A percentile compares a stretch with the other conserved stretches of the same genome.
Conservation (phyloP, 2,888 invertebrate species). For the Plebejus anna region DNA sequence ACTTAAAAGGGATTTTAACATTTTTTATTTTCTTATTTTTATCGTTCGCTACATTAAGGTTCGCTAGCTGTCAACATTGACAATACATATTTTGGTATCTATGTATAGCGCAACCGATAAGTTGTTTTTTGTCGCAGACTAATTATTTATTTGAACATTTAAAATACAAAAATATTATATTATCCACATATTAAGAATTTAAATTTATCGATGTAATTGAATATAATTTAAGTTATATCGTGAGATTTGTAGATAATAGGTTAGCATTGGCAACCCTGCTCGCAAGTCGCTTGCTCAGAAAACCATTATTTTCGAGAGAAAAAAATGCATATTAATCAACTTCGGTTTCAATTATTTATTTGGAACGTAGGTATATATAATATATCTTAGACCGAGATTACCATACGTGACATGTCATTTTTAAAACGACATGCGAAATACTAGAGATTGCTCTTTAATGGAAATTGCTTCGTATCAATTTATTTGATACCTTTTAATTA, state of each 20-base stretch:
- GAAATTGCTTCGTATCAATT: background rate
- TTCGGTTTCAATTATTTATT: constrained; percentile 38
- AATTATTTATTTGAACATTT: too few species aligned
- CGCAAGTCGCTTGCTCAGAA: constrained; percentile 56
- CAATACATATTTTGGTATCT: too few species aligned
- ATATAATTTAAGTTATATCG: too few species aligned
- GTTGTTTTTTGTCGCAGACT: too few species aligned
- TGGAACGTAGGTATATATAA: constrained; percentile 22
- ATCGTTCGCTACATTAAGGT: too few species aligned
- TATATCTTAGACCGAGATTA: constrained; percentile 24
- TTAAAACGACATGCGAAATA: background rate
- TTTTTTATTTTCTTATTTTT: too few species aligned
- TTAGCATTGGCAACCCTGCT: background rate
- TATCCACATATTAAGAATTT: too few species aligned
- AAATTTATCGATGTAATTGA: too few species aligned
- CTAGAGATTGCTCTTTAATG: background rate
- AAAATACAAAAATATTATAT: too few species aligned
- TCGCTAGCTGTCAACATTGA: too few species aligned
- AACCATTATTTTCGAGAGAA: constrained; percentile 49
- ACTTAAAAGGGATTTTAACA: background rate
- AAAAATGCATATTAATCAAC: constrained; percentile 42
- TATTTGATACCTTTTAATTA: background rate
- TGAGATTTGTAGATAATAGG: background rate
- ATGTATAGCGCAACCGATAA: too few species aligned
- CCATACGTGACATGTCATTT: constrained; percentile 1